phyloP scores from a whole-genome alignment of 2,888 invertebrate genomes.

The Callyntrura guangdongensis region DNA sequence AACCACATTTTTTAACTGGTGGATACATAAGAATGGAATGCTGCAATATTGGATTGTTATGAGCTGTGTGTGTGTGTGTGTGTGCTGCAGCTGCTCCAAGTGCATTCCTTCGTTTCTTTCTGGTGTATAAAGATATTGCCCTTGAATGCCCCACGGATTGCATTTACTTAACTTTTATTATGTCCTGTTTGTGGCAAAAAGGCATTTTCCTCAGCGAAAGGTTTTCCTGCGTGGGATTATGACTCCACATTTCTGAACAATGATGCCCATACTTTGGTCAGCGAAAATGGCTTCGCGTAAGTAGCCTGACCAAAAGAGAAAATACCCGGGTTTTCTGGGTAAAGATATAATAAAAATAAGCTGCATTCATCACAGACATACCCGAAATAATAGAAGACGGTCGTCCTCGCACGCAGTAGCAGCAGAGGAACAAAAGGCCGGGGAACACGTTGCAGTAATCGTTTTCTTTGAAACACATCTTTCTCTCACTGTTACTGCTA shows the following conservation, averaged over 20 bases:
- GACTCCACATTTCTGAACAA: neutral
- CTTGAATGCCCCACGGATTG: constrained; percentile 55
- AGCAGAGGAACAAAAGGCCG: neutral
- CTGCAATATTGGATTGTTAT: constrained; percentile 58
- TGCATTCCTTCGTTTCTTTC: constrained; percentile 7
- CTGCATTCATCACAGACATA: neutral
- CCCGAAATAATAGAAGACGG: neutral
- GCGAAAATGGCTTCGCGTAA: neutral
- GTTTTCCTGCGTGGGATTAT: neutral
- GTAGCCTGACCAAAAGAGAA: neutral
- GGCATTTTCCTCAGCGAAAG: neutral
- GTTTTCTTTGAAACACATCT: constrained; percentile 11
- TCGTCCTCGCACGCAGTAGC: neutral
- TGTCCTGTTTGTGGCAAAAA: constrained; percentile 7
- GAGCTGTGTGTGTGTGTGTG: constrained; percentile 5
- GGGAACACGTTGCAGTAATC: constrained; percentile 58
- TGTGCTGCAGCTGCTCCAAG: constrained; percentile 9
- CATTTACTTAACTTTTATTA: constrained; percentile 56
- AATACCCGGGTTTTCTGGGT: neutral
- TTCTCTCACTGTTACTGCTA: neutral
- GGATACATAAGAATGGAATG: neutral
- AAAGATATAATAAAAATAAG: neutral
- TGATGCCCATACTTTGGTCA: neutral
- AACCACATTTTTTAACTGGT: neutral
- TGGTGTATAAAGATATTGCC: constrained; percentile 49